Conservation (phyloP, 2,113 vertebrate genomes). For the Clarias batrachus region DNA sequence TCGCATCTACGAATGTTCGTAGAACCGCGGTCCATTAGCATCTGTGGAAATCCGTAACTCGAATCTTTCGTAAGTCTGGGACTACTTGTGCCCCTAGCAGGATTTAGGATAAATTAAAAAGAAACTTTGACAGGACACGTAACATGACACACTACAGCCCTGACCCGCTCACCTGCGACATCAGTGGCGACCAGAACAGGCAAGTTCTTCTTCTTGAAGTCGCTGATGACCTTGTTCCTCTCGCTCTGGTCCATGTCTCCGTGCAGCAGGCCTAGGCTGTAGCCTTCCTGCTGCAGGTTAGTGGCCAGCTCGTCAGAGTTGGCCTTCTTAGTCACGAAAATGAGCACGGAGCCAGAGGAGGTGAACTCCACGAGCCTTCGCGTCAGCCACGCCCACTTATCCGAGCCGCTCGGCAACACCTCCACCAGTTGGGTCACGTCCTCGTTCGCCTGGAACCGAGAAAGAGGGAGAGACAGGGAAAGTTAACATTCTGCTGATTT, state of each 20-base stretch:
- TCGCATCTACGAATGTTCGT: no score
- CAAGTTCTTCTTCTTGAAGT: conserved; percentile 94
- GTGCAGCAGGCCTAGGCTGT: conserved; percentile 89
- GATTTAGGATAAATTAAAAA: background rate
- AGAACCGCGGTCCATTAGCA: no score
- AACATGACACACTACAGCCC: background rate
- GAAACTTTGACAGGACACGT: background rate
- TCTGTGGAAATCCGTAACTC: no score
- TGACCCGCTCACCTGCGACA: conserved; percentile 83
- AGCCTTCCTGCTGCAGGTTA: conserved; percentile 90
- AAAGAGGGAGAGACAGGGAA: background rate
- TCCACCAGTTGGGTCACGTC: conserved; percentile 97
- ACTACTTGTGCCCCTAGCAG: background rate
- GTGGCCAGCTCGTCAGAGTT: conserved; percentile 92
- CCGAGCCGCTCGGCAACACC: conserved; percentile 80
- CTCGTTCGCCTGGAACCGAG: conserved; percentile 84
- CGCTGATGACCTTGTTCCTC: conserved; percentile 97
- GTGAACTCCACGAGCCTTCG: conserved; percentile 93
- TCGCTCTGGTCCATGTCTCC: conserved; percentile 99
- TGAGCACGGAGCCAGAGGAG: conserved; percentile 89
- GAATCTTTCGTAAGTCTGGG: no score
- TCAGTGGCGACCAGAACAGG: conserved; percentile 95
- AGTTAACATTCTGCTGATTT: background rate
- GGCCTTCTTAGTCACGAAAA: conserved; percentile 97
- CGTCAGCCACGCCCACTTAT: conserved; percentile 94